Percentiles rank a stretch among this genome's conserved stretches.
These are phyloP conservation scores for Phorcus lineatus DNA, from an alignment of 2,888 invertebrate species.

Conservation along the genomic window DNA sequence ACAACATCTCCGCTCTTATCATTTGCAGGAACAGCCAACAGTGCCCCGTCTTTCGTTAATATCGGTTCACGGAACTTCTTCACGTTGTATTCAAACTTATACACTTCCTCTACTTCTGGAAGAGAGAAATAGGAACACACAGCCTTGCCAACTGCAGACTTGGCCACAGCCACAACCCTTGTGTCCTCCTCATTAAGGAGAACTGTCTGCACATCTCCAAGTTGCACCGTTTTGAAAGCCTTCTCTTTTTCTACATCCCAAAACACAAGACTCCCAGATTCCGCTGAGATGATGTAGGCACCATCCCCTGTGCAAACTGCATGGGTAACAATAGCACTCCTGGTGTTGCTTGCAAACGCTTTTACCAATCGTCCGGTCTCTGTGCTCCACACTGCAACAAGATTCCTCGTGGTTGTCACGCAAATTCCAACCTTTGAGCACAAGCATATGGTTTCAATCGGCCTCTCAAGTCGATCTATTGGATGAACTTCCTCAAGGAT, in stretches of 20 bases:
- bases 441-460: slow-evolving; percentile 88
- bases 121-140: slow-evolving; percentile 68
- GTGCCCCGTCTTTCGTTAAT: slow-evolving; percentile 87
- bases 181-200: slow-evolving; percentile 85
- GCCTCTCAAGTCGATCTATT: slow-evolving; percentile 91
- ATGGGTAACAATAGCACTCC: slow-evolving; percentile 95
- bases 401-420: slow-evolving; percentile 93
- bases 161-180: slow-evolving; percentile 86
- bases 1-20: slow-evolving; percentile 92
- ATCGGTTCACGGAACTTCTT: slow-evolving; percentile 86
- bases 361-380: slow-evolving; percentile 88
- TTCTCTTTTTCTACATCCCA: slow-evolving; percentile 88
- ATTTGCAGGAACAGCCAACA: slow-evolving; percentile 81
- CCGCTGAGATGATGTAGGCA: slow-evolving; percentile 89
- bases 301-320: slow-evolving; percentile 91
- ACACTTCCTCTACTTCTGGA: slow-evolving; percentile 85
- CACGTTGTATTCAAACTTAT: slow-evolving; percentile 88
- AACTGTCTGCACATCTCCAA: slow-evolving; percentile 86
- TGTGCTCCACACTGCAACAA: slow-evolving; percentile 96
- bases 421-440: slow-evolving; percentile 85
- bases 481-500: slow-evolving; percentile 93
- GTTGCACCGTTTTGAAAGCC: slow-evolving; percentile 88
- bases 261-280: slow-evolving; percentile 91
- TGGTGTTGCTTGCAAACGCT: slow-evolving; percentile 91
- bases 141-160: slow-evolving; percentile 52